A percentile compares a stretch with the other conserved stretches of the same genome.
Evolutionary conservation across 2,113 vertebrate genomes (phyloP).

Genomic region (Thalassarche chlororhynchos): DNA sequence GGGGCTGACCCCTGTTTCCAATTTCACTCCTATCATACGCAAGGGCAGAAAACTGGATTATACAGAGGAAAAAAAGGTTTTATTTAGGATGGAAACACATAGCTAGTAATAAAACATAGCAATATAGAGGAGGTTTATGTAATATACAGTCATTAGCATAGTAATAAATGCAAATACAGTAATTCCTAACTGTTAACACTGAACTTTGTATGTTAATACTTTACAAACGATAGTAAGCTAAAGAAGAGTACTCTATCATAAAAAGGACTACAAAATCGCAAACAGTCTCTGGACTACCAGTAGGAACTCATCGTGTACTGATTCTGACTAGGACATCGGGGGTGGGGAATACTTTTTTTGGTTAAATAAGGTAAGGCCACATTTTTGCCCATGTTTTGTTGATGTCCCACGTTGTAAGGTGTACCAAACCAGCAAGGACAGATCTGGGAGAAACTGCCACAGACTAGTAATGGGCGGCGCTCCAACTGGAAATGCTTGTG

Average conservation of each 20-base stretch:
- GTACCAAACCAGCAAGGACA: not conserved
- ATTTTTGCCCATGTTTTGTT: not conserved
- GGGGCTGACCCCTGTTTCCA: too few species aligned
- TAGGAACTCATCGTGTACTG: fast-evolving
- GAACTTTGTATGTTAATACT: not conserved
- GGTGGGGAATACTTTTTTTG: not conserved
- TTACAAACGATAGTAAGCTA: not conserved
- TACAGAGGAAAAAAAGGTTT: not conserved
- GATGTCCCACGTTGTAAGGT: not conserved
- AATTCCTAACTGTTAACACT: not conserved
- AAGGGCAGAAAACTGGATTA: fast-evolving
- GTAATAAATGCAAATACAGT: not conserved
- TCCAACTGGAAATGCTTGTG: not conserved
- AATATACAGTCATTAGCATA: not conserved
- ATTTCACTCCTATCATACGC: fast-evolving
- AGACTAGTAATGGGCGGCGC: not conserved
- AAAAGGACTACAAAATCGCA: not conserved
- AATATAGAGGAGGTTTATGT: not conserved
- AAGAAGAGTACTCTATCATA: not conserved
- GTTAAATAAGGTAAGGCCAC: not conserved
- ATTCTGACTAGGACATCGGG: not conserved
- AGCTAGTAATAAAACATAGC: not conserved
- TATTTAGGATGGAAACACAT: not conserved
- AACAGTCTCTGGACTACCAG: not conserved
- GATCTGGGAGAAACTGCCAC: not conserved